Conservation (phyloP, 2,797 vertebrate species). For the Acanthurus tractus region DNA sequence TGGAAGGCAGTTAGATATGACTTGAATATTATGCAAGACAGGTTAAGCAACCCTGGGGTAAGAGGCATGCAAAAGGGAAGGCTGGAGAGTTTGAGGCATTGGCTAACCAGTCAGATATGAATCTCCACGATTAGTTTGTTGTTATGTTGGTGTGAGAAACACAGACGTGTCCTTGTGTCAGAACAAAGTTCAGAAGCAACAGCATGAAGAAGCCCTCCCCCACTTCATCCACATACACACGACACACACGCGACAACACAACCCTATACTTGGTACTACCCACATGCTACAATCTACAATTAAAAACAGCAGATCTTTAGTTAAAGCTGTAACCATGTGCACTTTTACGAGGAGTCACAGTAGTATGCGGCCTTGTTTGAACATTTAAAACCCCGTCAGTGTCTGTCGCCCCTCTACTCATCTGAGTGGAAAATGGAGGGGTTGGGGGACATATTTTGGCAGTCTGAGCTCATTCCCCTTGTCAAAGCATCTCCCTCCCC, state of each 20-base stretch:
- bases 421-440: not conserved
- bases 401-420: not conserved
- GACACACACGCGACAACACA: not conserved
- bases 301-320: not conserved
- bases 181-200: slow-evolving; percentile 77
- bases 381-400: not conserved
- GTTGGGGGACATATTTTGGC: slow-evolving; percentile 16
- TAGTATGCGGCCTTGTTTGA: not conserved
- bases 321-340: not conserved
- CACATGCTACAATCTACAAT: not conserved
- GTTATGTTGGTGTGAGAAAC: slow-evolving; percentile 5
- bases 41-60: slow-evolving; percentile 39
- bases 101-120: slow-evolving; percentile 30
- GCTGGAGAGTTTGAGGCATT: slow-evolving; percentile 3
- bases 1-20: not conserved
- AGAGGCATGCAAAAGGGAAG: slow-evolving; percentile 11
- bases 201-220: slow-evolving; percentile 16
- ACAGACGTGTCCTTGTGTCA: slow-evolving; percentile 62
- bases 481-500: slow-evolving; percentile 27
- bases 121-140: slow-evolving; percentile 1
- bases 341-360: not conserved
- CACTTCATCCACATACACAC: not conserved
- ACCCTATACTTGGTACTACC: not conserved
- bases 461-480: slow-evolving; percentile 7
- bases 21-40: slow-evolving; percentile 47